Conservation (phyloP, 2,113 vertebrate species). For the Hyla sarda region DNA sequence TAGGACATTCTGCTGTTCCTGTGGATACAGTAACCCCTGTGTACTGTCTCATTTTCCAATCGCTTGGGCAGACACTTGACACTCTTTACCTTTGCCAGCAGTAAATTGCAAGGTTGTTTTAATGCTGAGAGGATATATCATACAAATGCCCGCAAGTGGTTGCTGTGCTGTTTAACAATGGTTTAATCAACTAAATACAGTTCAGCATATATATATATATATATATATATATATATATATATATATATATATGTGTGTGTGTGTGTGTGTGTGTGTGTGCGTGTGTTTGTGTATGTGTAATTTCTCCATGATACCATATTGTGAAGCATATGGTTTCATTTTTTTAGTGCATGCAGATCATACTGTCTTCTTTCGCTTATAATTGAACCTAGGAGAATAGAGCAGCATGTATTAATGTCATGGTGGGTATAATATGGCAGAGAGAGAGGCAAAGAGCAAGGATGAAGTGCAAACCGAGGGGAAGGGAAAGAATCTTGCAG, state of each 20-base stretch:
- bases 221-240: conserved; percentile 21
- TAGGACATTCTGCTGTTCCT: conserved; percentile 57
- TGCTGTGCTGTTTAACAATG: conserved; percentile 52
- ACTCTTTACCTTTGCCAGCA: conserved; percentile 66
- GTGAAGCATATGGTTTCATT: conserved; percentile 1
- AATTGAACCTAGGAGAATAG: conserved; percentile 77
- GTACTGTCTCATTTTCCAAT: conserved; percentile 56
- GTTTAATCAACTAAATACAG: conserved; percentile 4
- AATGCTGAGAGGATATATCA: conserved; percentile 62
- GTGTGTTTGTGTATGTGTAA: too few species aligned
- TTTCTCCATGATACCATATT: not conserved
- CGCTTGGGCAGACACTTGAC: conserved; percentile 57
- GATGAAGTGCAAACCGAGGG: conserved; percentile 32
- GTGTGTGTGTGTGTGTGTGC: too few species aligned
- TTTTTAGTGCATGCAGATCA: conserved; percentile 66
- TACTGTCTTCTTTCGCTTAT: conserved; percentile 77
- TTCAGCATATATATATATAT: not conserved
- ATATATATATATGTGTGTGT: not conserved
- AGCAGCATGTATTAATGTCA: conserved; percentile 70
- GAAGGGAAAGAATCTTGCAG: conserved; percentile 21
- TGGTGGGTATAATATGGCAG: conserved; percentile 69
- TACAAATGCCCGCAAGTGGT: conserved; percentile 60
- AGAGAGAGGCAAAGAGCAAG: conserved; percentile 46
- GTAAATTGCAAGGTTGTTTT: conserved; percentile 63
- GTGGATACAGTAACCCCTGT: conserved; percentile 58